Evolutionary conservation across 2,888 invertebrate species (phyloP).

Genomic region (Myopa tessellatipennis): DNA sequence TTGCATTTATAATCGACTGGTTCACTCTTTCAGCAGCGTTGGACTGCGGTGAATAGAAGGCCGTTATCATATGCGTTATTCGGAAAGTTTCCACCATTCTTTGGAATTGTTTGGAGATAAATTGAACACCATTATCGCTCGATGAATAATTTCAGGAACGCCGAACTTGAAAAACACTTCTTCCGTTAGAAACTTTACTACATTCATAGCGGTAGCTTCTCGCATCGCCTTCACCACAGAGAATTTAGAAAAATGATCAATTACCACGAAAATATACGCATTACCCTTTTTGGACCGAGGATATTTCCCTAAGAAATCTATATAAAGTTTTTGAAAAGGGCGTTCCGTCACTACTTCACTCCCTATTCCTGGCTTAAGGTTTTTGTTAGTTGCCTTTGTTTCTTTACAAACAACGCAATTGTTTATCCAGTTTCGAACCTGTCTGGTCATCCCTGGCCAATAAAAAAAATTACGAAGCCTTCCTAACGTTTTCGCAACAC

Average conservation of each 20-base stretch:
- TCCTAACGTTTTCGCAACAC: conserved; percentile 20
- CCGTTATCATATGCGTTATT: too few relatives aligned
- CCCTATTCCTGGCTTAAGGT: neutral
- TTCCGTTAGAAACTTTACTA: neutral
- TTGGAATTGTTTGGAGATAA: neutral
- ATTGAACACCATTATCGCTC: neutral
- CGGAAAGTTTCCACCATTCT: too few relatives aligned
- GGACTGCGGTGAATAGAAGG: too few relatives aligned
- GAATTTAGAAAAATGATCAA: too few relatives aligned
- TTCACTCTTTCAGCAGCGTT: neutral
- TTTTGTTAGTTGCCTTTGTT: conserved; percentile 7
- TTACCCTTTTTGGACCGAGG: too few relatives aligned
- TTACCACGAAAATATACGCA: too few relatives aligned
- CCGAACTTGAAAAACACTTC: conserved; percentile 6
- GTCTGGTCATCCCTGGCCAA: conserved; percentile 32
- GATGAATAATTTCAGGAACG: neutral
- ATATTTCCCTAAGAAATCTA: too few relatives aligned
- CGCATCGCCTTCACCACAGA: too few relatives aligned
- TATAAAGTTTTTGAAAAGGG: too few relatives aligned
- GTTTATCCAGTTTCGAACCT: conserved; percentile 10
- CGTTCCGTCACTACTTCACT: neutral
- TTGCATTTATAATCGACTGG: conserved; percentile 19
- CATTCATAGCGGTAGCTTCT: conserved; percentile 27
- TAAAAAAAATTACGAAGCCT: conserved; percentile 9
- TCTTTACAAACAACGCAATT: conserved; percentile 30